Evolutionary conservation across 2,797 vertebrate genomes (phyloP).

Genomic region (Melanogrammus aeglefinus): DNA sequence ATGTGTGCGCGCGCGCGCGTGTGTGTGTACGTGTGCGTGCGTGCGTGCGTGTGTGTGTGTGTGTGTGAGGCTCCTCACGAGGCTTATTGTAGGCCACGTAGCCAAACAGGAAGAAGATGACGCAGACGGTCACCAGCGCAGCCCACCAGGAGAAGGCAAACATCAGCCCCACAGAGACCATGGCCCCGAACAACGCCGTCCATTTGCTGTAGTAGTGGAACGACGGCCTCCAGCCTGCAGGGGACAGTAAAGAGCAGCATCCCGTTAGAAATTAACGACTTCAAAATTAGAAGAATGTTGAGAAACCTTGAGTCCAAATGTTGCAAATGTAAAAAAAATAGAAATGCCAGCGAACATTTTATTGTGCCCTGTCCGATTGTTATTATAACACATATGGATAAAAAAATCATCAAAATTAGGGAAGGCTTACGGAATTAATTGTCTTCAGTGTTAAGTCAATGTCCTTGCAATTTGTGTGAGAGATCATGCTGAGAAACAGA

Average conservation of each 20-base stretch:
- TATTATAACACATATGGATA: no score
- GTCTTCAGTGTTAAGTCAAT: no score
- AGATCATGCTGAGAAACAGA: no score
- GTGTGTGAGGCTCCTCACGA: conserved; percentile 45
- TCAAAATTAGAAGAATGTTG: not conserved
- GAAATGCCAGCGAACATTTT: not conserved
- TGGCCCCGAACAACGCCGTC: conserved; percentile 71
- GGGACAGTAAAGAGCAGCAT: not conserved
- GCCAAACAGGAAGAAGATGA: conserved; percentile 73
- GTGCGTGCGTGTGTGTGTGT: not conserved
- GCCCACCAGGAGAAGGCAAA: conserved; percentile 79
- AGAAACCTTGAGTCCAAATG: not conserved
- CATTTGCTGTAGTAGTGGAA: conserved; percentile 76
- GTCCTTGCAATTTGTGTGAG: no score
- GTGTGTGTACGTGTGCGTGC: not conserved
- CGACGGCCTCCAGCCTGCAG: conserved; percentile 73
- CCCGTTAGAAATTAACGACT: not conserved
- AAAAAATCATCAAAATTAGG: no score
- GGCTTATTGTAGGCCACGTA: conserved; percentile 76
- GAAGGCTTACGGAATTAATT: no score
- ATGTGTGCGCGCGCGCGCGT: no score
- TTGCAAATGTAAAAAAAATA: not conserved
- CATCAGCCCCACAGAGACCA: conserved; percentile 73
- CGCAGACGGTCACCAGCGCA: conserved; percentile 64
- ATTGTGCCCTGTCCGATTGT: not conserved